Base-by-base conservation (phyloP, 2,888 invertebrate species). In the Litoditis marina region DNA sequence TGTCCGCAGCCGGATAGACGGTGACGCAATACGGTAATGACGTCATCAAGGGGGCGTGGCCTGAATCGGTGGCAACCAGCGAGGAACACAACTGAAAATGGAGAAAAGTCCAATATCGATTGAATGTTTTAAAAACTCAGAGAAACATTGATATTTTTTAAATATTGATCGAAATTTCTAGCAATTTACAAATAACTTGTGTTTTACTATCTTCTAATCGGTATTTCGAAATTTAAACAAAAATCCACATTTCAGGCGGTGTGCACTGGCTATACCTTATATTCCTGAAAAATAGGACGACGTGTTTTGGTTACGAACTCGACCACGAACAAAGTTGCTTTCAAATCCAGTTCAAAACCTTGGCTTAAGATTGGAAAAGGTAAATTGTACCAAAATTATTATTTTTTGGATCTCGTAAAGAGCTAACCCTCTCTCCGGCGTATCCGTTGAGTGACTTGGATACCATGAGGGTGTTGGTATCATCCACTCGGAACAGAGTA, bases 1-100 rank as follows among this genome's bases (percentile, higher is more conserved):
- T 68, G 50, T 72, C 62, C 22, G 65, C 66, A 11, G 72, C 69
- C 2, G 69, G 69, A 47, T 73, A 70, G 8, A 73, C 63, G 6
- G 73, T 70, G 11, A 73, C 68, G 56, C 73, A 73, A 44, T 66
- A 69, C 11, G 67, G 65, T 8, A 55, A 34, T 0, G 52, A 49
- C 6, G 64, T 61, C 25, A 27, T 19, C 30, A 34, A 30, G n/a
- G 57, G 52, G n/a, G 65, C 57, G 13, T 28, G 19, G 16, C 65
- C 65, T 16, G 49, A 36, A 31, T 64, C 64, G 2, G 42, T 60
- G 0, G 55, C 54, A 39, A 53, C 50, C 5, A 64, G 22, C 1
- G 44, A n/a, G 1, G 51, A 39, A 42, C 64, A 64, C 2, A 60
- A 8, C 60, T 54, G 30, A 27, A 51, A 60, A 44, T 13, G 32